Evolutionary conservation across 2,797 vertebrate species (phyloP).

Genomic region (Gymnopithys bicolor): DNA sequence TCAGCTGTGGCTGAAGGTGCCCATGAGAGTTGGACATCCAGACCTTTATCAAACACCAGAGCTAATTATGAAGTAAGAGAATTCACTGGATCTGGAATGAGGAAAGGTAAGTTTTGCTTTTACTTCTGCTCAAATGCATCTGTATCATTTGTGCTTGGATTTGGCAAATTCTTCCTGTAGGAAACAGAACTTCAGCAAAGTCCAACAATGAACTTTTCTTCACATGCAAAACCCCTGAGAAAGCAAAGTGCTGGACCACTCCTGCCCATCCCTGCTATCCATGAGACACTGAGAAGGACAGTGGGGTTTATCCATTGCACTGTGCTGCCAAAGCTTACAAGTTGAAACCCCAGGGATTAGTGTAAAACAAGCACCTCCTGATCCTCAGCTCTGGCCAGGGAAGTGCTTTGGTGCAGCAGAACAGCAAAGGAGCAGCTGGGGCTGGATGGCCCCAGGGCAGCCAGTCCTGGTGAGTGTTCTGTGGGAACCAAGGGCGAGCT

Average conservation of each 20-base stretch:
- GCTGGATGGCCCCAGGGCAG: neutral
- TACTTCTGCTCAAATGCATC: neutral
- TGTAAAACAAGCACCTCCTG: neutral
- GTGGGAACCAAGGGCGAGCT: neutral
- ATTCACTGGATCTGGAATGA: neutral
- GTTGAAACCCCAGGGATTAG: neutral
- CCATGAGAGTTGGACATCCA: neutral
- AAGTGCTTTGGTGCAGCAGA: neutral
- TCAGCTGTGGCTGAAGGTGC: neutral
- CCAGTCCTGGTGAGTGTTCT: fast-evolving
- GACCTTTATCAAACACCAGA: neutral
- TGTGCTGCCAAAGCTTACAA: too few species aligned
- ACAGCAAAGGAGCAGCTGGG: neutral
- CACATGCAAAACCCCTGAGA: neutral
- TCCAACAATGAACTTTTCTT: neutral
- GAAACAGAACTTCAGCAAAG: neutral
- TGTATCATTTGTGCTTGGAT: neutral
- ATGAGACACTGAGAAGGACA: fast-evolving
- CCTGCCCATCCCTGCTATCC: neutral
- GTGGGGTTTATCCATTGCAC: neutral
- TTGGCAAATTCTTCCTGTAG: neutral
- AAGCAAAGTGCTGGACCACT: neutral
- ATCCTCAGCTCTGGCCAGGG: neutral
- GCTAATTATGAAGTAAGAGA: neutral
- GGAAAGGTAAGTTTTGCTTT: neutral